Percentiles rank a stretch among this genome's conserved stretches.
Conservation (phyloP, 2,888 invertebrate species). For the Lepidocyrtinus sp. region DNA sequence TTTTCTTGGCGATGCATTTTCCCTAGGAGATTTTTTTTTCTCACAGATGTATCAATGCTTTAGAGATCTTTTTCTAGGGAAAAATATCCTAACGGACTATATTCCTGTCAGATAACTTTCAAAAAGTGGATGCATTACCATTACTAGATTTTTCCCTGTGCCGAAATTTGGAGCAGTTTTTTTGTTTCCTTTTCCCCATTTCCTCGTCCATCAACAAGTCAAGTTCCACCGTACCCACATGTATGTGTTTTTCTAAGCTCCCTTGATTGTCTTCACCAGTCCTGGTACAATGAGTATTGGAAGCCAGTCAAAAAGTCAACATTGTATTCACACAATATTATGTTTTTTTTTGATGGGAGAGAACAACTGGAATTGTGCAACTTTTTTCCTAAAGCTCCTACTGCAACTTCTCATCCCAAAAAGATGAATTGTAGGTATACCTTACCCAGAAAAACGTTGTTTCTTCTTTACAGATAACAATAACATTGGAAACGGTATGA, state of each 20-base stretch:
- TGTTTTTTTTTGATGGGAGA: constrained; percentile 9
- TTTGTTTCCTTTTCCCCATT: background rate
- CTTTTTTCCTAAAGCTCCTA: background rate
- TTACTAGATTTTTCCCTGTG: background rate
- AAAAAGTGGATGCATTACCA: background rate
- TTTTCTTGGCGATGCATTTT: background rate
- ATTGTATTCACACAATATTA: constrained; percentile 5
- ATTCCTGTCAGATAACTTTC: background rate
- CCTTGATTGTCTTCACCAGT: constrained; percentile 33
- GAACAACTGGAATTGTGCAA: constrained; percentile 38
- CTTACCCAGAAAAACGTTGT: background rate
- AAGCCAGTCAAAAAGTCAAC: too few species aligned
- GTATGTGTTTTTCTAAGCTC: constrained; percentile 40
- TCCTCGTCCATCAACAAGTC: constrained; percentile 1
- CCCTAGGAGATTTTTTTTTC: background rate
- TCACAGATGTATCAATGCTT: background rate
- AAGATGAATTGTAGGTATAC: too few species aligned
- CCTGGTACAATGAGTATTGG: background rate
- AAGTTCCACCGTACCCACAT: background rate
- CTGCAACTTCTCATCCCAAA: too few species aligned
- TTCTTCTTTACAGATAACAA: constrained; percentile 19
- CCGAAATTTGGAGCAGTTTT: background rate
- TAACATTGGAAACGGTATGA: constrained; percentile 2
- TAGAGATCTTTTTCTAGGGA: background rate
- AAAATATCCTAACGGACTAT: background rate